Conservation (phyloP, 2,113 vertebrate genomes). For the Takifugu flavidus region DNA sequence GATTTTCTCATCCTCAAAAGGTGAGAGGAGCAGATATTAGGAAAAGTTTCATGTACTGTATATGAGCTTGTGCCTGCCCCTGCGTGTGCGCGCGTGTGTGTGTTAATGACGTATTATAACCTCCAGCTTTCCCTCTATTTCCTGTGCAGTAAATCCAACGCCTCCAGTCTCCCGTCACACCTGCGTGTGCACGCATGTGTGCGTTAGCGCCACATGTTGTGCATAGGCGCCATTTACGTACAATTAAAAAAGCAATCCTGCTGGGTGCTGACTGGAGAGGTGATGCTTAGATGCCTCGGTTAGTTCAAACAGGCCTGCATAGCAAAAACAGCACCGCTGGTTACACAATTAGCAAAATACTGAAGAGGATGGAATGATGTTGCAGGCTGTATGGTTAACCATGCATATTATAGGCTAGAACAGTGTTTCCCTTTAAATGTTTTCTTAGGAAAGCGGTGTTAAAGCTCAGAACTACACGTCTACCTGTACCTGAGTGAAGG, state of each 20-base stretch:
- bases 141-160: slow-evolving; percentile 45
- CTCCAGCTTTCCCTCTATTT: slow-evolving; percentile 35
- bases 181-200: slow-evolving; percentile 20
- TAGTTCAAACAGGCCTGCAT: not conserved
- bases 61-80: slow-evolving; percentile 3
- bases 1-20: no score
- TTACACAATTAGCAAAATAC: not conserved
- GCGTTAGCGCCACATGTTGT: slow-evolving; percentile 6
- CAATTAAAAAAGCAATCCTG: slow-evolving; percentile 21
- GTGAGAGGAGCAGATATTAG: no score
- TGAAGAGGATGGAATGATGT: no score
- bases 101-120: slow-evolving; percentile 45
- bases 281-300: not conserved
- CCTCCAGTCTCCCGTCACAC: slow-evolving; percentile 34
- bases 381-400: no score
- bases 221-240: slow-evolving; percentile 30
- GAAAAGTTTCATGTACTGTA: not conserved
- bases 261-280: slow-evolving; percentile 18
- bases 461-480: no score
- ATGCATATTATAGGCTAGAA: not conserved
- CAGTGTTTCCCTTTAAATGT: not conserved
- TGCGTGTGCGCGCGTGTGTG: slow-evolving; percentile 19
- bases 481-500: no score
- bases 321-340: not conserved
- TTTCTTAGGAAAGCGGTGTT: no score